phyloP scores from a whole-genome alignment of 2,113 vertebrate genomes.

The Mobula hypostoma region DNA sequence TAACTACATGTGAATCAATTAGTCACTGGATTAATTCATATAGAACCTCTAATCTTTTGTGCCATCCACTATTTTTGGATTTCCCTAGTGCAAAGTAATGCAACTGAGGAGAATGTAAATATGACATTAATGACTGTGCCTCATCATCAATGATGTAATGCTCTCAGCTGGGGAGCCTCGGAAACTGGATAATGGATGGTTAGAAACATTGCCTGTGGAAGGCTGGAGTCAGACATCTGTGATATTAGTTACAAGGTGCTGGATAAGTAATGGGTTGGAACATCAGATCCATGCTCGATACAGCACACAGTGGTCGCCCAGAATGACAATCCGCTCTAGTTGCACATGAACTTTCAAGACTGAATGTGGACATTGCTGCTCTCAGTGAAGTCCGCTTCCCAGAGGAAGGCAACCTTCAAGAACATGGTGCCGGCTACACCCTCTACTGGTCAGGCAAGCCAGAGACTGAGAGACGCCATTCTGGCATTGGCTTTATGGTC shows the following conservation, averaged over 20 bases:
- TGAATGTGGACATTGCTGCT: no score
- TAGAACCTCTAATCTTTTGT: not conserved
- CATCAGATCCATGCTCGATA: no score
- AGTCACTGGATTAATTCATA: not conserved
- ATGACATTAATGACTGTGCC: not conserved
- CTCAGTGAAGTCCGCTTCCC: no score
- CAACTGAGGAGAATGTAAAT: no score
- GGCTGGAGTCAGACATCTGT: not conserved
- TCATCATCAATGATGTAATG: not conserved
- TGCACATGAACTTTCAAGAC: no score
- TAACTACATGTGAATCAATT: not conserved
- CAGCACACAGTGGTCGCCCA: no score
- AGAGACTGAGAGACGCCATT: no score
- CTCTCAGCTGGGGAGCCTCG: not conserved
- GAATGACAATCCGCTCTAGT: no score
- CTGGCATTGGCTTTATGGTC: no score
- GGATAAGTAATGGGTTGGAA: not conserved
- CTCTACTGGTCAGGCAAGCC: no score
- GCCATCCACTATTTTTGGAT: not conserved
- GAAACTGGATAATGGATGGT: not conserved
- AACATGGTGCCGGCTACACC: no score
- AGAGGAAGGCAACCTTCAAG: no score
- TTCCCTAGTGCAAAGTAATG: not conserved
- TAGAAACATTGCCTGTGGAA: not conserved
- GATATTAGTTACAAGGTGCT: not conserved